Evolutionary conservation across 2,888 invertebrate species (phyloP).

Genomic region (Drosophila melanocephala): DNA sequence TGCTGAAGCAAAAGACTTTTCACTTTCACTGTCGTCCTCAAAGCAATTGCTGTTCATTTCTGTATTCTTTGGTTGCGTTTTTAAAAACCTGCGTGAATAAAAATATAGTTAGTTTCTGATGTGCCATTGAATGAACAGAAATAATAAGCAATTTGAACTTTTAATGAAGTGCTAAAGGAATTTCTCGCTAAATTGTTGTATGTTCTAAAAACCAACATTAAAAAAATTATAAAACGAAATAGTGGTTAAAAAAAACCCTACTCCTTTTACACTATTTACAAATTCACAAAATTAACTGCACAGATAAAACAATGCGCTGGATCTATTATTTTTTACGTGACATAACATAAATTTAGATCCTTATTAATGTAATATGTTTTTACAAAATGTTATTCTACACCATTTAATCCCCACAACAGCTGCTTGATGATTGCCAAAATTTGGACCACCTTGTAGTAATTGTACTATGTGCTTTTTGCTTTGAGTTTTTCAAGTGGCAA

Average conservation of each 20-base stretch:
- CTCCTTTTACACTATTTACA: neutral
- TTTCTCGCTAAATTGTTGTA: neutral
- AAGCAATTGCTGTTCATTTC: slow-evolving; percentile 3
- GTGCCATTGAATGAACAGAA: neutral
- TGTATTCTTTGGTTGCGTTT: neutral
- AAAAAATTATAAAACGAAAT: neutral
- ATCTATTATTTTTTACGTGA: neutral
- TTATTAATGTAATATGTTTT: too few relatives aligned
- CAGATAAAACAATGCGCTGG: neutral
- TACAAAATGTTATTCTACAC: neutral
- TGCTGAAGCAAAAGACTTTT: slow-evolving; percentile 36
- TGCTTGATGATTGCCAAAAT: neutral
- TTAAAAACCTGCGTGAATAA: neutral
- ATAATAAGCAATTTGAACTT: neutral
- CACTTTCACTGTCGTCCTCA: slow-evolving; percentile 25
- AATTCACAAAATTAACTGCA: slow-evolving; percentile 72
- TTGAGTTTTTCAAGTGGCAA: neutral
- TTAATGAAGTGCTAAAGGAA: neutral
- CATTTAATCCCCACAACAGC: neutral
- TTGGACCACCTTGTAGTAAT: neutral
- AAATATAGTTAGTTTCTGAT: neutral
- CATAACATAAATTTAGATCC: neutral
- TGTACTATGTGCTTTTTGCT: neutral
- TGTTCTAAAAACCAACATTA: neutral
- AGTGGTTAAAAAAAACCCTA: neutral